Percentiles rank a stretch among this genome's conserved stretches.
phyloP scores from a whole-genome alignment of 1,140 invertebrate species.

The Coenobita brevimanus region DNA sequence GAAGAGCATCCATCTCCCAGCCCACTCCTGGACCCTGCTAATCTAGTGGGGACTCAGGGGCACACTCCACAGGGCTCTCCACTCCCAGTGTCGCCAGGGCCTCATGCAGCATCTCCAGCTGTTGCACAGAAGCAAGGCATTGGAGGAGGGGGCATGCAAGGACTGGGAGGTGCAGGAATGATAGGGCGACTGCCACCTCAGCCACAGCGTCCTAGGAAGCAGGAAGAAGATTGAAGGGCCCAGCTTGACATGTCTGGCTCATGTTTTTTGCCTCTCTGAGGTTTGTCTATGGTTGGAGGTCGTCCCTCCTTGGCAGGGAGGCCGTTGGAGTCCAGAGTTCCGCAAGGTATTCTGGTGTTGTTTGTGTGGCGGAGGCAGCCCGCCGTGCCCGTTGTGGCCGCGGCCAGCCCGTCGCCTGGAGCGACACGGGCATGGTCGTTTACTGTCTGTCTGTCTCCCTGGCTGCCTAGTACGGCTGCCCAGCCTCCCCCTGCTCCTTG shows the following conservation, averaged over 20 bases:
- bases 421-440: constrained; percentile 56
- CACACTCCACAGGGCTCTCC: constrained; percentile 47
- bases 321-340: constrained; percentile 49
- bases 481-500: constrained; percentile 32
- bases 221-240: constrained; percentile 57
- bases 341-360: constrained; percentile 47
- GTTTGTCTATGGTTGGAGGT: constrained; percentile 63
- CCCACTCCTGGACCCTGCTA: constrained; percentile 45
- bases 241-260: constrained; percentile 52
- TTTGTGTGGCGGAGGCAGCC: constrained; percentile 61
- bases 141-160: not conserved
- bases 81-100: constrained; percentile 41
- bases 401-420: constrained; percentile 57
- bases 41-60: not conserved
- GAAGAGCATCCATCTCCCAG: constrained; percentile 65
- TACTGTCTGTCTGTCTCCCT: constrained; percentile 62
- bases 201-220: constrained; percentile 51
- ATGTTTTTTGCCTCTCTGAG: constrained; percentile 63
- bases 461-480: constrained; percentile 51
- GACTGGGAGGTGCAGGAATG: constrained; percentile 15
- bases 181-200: constrained; percentile 44
- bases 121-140: constrained; percentile 36
- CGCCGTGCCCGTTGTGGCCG: constrained; percentile 46
- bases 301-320: constrained; percentile 67
- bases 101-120: constrained; percentile 20